phyloP scores from a whole-genome alignment of 2,888 invertebrate genomes.

The Ophraella communa region DNA sequence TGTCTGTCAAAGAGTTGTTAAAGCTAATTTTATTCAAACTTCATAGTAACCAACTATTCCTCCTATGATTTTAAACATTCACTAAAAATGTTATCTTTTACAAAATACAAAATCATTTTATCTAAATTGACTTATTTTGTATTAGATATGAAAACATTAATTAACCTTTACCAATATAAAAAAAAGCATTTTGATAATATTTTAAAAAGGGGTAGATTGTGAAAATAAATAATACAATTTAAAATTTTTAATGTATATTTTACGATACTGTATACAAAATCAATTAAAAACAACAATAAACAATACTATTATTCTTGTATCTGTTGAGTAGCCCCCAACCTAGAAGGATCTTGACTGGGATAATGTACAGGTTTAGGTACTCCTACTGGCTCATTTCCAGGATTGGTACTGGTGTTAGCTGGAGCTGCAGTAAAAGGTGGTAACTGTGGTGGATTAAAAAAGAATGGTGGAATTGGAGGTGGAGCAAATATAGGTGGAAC shows the following conservation, averaged over 20 bases:
- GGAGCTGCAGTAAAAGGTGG: constrained; percentile 59
- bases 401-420: constrained; percentile 49
- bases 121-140: too few relatives aligned
- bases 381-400: constrained; percentile 20
- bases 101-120: too few relatives aligned
- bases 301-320: constrained; percentile 40
- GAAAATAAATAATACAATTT: background rate
- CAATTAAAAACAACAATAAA: background rate
- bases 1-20: too few relatives aligned
- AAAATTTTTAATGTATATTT: background rate
- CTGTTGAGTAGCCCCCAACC: constrained; percentile 75
- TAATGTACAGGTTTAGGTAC: constrained; percentile 77
- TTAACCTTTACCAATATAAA: too few relatives aligned
- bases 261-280: background rate
- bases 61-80: too few relatives aligned
- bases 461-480: constrained; percentile 65
- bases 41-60: too few relatives aligned
- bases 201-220: too few relatives aligned
- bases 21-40: too few relatives aligned
- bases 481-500: constrained; percentile 69
- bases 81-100: too few relatives aligned
- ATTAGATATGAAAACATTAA: too few relatives aligned
- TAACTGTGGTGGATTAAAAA: constrained; percentile 58
- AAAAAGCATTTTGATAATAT: too few relatives aligned
- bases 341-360: constrained; percentile 95